Percentiles rank a stretch among this genome's conserved stretches.
Evolutionary conservation across 1,140 invertebrate genomes (phyloP).

Genomic region (Caenorhabditis briggsae): DNA sequence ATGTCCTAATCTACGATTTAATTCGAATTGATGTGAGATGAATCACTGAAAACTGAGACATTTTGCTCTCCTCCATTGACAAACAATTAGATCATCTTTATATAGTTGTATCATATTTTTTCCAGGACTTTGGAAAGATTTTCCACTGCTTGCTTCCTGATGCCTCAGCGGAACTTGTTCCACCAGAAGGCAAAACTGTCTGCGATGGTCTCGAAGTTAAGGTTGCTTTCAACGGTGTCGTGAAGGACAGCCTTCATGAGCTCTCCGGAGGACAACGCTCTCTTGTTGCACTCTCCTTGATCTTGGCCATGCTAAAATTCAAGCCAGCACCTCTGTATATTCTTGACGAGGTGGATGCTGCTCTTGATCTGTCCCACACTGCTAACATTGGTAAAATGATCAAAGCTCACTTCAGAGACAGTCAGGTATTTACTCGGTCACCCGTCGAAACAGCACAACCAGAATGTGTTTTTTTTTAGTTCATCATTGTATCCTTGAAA

Average conservation of each 20-base stretch:
- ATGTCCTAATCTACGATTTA: conserved; percentile 62
- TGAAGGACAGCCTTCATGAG: conserved; percentile 96
- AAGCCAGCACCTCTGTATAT: conserved; percentile 98
- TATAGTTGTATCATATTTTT: conserved; percentile 31
- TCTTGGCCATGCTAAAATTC: conserved; percentile 94
- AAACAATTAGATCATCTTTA: neutral
- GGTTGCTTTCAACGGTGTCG: conserved; percentile 90
- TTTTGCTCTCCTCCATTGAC: neutral
- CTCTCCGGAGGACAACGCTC: conserved; percentile 89
- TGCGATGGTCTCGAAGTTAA: conserved; percentile 89
- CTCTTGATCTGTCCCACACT: conserved; percentile 96
- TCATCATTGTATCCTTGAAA: conserved; percentile 97
- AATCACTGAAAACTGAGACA: conserved; percentile 25
- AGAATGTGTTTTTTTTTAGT: conserved; percentile 81
- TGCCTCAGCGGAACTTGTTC: conserved; percentile 87
- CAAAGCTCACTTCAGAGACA: conserved; percentile 91
- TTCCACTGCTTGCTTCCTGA: conserved; percentile 92
- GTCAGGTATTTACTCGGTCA: conserved; percentile 83
- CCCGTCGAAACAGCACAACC: neutral
- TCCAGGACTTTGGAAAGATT: conserved; percentile 93
- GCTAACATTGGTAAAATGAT: conserved; percentile 98
- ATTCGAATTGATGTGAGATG: conserved; percentile 61
- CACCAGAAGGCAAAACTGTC: conserved; percentile 84
- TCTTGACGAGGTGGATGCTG: conserved; percentile 98
- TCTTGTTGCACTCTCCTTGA: conserved; percentile 93